Conservation (phyloP, 2,113 vertebrate species). For the Rhynchomys soricoides region DNA sequence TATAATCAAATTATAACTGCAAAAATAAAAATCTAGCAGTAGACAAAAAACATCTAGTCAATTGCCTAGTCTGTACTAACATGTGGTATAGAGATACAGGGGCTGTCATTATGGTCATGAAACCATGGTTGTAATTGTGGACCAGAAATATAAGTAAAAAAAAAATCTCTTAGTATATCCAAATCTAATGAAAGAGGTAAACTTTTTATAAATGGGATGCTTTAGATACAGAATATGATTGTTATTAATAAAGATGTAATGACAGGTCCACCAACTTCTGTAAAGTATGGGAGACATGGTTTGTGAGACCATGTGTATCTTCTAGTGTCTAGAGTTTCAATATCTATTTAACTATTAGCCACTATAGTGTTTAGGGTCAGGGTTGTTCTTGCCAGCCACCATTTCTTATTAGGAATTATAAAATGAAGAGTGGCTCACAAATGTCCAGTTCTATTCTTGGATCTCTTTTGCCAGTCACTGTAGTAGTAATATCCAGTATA, state of each 20-base stretch:
- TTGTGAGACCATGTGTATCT: accelerated
- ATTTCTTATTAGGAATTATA: not conserved
- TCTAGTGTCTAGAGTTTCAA: not conserved
- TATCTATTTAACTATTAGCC: no score
- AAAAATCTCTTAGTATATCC: not conserved
- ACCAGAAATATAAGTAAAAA: not conserved
- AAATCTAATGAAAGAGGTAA: not conserved
- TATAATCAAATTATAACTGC: not conserved
- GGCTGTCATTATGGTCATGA: not conserved
- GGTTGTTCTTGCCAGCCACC: not conserved
- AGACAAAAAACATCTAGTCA: not conserved
- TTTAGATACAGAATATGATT: not conserved
- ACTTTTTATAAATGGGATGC: not conserved
- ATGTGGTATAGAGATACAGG: not conserved
- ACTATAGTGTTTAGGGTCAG: not conserved
- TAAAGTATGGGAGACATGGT: not conserved
- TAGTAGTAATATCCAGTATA: not conserved
- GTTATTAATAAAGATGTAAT: no score
- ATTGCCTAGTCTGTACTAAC: not conserved
- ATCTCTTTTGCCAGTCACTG: not conserved
- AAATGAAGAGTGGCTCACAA: not conserved
- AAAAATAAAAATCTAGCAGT: not conserved
- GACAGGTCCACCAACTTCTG: not conserved
- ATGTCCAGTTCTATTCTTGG: not conserved
- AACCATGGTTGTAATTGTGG: not conserved